Conservation (phyloP, 2,113 vertebrate genomes). For the Platysteira castanea region DNA sequence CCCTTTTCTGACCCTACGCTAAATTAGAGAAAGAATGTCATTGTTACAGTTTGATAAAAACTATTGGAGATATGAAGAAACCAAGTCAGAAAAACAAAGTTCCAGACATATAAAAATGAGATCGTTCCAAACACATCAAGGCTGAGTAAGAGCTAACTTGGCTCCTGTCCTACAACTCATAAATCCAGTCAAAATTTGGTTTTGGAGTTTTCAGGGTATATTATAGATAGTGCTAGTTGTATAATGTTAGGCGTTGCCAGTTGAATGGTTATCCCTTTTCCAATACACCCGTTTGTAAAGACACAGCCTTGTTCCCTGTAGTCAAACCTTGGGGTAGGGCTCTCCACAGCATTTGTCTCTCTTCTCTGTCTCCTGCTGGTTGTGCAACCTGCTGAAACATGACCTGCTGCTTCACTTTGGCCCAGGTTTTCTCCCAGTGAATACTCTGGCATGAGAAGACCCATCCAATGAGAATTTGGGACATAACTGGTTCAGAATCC, state of each 20-base stretch:
- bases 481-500: neutral
- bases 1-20: neutral
- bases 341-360: neutral
- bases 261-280: neutral
- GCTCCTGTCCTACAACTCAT: neutral
- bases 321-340: neutral
- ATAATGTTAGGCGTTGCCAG: neutral
- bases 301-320: neutral
- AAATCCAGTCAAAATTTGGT: conserved; percentile 1
- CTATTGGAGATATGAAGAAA: neutral
- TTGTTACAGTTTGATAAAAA: conserved; percentile 13
- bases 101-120: conserved; percentile 47
- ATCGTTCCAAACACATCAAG: neutral
- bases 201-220: neutral
- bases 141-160: conserved; percentile 16
- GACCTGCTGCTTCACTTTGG: neutral
- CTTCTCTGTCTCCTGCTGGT: neutral
- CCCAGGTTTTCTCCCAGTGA: neutral
- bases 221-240: neutral
- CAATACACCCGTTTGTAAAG: neutral
- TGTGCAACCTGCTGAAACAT: neutral
- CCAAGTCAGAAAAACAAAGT: conserved; percentile 24
- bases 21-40: neutral
- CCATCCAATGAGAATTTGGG: neutral
- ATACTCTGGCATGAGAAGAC: neutral